Conservation (phyloP, 2,113 vertebrate species). For the Chloebia gouldiae region DNA sequence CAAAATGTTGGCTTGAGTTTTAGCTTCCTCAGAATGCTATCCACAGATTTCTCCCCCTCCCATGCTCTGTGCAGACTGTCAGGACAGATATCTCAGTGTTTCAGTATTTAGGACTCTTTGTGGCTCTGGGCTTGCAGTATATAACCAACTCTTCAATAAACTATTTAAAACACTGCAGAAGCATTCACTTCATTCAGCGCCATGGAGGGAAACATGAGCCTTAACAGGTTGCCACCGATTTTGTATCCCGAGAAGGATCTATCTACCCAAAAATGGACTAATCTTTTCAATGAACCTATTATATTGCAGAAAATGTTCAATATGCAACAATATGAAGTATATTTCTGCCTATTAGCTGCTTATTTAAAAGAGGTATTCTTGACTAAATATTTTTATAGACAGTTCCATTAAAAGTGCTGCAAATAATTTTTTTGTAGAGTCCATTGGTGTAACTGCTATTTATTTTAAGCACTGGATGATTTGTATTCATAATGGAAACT, state of each 20-base stretch:
- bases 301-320: background rate
- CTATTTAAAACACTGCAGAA: background rate
- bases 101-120: background rate
- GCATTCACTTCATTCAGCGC: background rate
- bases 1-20: background rate
- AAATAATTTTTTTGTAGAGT: background rate
- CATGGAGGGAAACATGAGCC: background rate
- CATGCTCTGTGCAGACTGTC: background rate
- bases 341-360: background rate
- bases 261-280: background rate
- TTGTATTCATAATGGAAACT: constrained; percentile 20
- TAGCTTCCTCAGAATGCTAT: background rate
- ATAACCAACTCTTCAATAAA: background rate
- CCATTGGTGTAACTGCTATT: background rate
- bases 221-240: background rate
- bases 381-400: background rate
- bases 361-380: background rate
- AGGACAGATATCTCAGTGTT: background rate
- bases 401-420: background rate
- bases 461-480: constrained; percentile 8
- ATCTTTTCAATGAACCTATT: background rate
- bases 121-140: background rate
- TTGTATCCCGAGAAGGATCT: background rate
- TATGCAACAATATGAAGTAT: background rate
- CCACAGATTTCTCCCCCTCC: background rate